Evolutionary conservation across 2,888 invertebrate species (phyloP).

Genomic region (Leptodirus hochenwartii): DNA sequence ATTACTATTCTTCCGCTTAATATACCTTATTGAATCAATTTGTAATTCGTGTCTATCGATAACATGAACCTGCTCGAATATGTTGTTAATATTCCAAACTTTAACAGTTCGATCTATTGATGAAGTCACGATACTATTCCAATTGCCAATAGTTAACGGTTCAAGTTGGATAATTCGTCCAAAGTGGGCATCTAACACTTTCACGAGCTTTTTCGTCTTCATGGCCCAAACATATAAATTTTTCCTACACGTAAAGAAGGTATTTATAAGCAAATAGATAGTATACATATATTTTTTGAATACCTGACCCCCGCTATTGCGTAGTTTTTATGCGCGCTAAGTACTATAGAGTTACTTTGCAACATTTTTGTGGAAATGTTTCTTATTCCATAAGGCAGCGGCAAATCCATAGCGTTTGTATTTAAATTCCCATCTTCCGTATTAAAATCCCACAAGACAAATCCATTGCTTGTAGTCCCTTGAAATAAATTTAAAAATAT

Average conservation of each 20-base stretch:
- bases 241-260: slow-evolving; percentile 41
- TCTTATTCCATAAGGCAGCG: slow-evolving; percentile 69
- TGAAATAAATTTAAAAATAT: slow-evolving; percentile 18
- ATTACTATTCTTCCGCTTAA: no score
- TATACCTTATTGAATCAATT: slow-evolving; percentile 74
- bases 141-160: slow-evolving; percentile 68
- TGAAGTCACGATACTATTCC: slow-evolving; percentile 91
- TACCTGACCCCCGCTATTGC: slow-evolving; percentile 88
- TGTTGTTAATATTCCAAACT: slow-evolving; percentile 98
- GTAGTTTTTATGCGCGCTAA: slow-evolving; percentile 78
- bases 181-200: slow-evolving; percentile 91
- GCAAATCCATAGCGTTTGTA: slow-evolving; percentile 43
- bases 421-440: slow-evolving; percentile 25
- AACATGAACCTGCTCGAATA: slow-evolving; percentile 92
- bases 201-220: slow-evolving; percentile 61
- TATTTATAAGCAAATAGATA: slow-evolving; percentile 1
- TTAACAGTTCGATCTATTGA: slow-evolving; percentile 96
- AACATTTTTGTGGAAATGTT: slow-evolving; percentile 88
- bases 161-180: slow-evolving; percentile 87
- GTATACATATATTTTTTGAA: background rate
- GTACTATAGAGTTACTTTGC: slow-evolving; percentile 77
- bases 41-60: slow-evolving; percentile 91
- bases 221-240: slow-evolving; percentile 90
- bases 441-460: slow-evolving; percentile 64
- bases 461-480: slow-evolving; percentile 67